Evolutionary conservation across 2,888 invertebrate species (phyloP).

Genomic region (Onthophagus sagittarius): DNA sequence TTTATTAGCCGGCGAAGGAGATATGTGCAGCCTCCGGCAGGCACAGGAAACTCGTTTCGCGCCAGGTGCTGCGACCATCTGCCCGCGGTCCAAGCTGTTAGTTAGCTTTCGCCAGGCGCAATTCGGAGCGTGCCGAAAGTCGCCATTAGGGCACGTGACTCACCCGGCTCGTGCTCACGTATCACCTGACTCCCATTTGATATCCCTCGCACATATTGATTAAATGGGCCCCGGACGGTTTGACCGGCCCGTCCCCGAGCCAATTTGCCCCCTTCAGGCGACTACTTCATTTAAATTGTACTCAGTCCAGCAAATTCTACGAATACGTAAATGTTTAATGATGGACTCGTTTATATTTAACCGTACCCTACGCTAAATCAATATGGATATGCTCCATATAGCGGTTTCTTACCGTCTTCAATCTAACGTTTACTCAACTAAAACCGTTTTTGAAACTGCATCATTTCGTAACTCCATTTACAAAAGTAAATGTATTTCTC

Average conservation of each 20-base stretch:
- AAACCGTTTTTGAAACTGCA: no score
- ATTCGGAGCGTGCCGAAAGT: conserved; percentile 1
- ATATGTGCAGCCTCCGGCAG: not conserved
- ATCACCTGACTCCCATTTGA: not conserved
- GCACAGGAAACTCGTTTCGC: not conserved
- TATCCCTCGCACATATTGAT: not conserved
- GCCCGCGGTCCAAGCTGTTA: conserved; percentile 12
- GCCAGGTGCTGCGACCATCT: conserved; percentile 12
- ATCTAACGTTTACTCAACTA: no score
- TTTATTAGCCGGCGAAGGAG: not conserved
- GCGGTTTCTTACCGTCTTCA: no score
- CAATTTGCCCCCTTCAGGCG: not conserved
- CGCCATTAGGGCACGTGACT: not conserved
- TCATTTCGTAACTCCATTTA: no score
- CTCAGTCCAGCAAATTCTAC: not conserved
- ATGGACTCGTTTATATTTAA: not conserved
- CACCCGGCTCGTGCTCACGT: not conserved
- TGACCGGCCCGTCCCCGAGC: not conserved
- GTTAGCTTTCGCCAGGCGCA: conserved; percentile 1
- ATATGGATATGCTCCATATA: not conserved
- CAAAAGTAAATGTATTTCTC: no score
- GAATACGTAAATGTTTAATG: not conserved
- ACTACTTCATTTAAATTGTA: not conserved
- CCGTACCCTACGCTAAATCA: not conserved
- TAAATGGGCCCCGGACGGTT: not conserved